Evolutionary conservation across 2,888 invertebrate species (phyloP).

Genomic region (Pachymerium ferrugineum): DNA sequence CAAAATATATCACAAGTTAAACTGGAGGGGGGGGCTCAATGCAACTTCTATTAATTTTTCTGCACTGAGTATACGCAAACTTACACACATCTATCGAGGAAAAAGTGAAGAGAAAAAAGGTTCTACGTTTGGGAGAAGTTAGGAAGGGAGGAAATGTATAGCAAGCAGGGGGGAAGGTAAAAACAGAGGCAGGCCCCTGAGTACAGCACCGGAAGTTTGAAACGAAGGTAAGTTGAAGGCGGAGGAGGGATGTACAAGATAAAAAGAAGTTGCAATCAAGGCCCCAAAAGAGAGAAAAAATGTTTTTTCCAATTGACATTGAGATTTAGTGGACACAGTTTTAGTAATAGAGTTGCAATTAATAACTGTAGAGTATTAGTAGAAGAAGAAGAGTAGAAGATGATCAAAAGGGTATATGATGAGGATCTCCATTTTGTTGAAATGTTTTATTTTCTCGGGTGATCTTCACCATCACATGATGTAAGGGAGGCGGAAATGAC

Average conservation of each 20-base stretch:
- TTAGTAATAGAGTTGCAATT: constrained; percentile 1
- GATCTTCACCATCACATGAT: constrained; percentile 1
- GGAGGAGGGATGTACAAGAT: neutral
- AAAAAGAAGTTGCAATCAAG: constrained; percentile 15
- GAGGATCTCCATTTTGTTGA: neutral
- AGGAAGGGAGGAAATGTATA: neutral
- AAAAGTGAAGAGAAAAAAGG: neutral
- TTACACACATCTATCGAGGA: neutral
- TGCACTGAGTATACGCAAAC: neutral
- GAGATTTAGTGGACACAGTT: constrained; percentile 7
- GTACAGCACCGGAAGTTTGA: neutral
- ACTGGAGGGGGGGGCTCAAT: neutral
- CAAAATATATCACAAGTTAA: constrained; percentile 32
- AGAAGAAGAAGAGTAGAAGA: constrained; percentile 5
- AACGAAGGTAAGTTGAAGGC: no score
- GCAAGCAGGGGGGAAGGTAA: neutral
- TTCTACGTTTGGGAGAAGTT: constrained; percentile 8
- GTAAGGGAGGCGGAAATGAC: constrained; percentile 2
- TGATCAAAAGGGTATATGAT: neutral
- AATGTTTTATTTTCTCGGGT: no score
- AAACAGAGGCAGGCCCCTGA: constrained; percentile 18
- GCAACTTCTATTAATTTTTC: constrained; percentile 27
- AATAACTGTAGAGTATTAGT: neutral
- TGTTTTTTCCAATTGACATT: neutral
- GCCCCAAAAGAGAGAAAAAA: neutral